Conservation (phyloP, 2,113 vertebrate genomes). For the Myotis davidii region DNA sequence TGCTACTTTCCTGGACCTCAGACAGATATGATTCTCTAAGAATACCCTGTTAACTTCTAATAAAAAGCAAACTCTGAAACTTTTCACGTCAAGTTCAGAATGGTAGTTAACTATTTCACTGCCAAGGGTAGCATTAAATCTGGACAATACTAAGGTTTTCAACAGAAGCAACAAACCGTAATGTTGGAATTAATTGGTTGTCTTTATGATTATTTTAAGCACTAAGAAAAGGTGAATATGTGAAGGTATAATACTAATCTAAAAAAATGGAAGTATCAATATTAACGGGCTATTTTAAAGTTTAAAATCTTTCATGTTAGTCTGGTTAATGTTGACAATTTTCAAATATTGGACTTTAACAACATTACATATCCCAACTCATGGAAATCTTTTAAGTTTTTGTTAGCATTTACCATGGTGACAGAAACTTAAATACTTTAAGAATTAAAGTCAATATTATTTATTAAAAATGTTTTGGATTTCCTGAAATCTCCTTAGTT, state of each 20-base stretch:
- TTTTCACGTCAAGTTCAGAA: not conserved
- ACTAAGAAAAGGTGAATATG: not conserved
- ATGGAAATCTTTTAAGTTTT: not conserved
- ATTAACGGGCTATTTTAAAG: not conserved
- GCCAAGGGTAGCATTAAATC: not conserved
- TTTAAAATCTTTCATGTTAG: not conserved
- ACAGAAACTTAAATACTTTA: slow-evolving; percentile 4
- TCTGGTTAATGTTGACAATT: not conserved
- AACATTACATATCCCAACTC: not conserved
- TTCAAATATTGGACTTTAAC: not conserved
- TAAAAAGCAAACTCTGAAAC: not conserved
- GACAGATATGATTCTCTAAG: not conserved
- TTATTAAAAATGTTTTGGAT: not conserved
- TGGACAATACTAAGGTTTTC: not conserved
- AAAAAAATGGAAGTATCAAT: not conserved
- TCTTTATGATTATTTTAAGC: not conserved
- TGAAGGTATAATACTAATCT: not conserved
- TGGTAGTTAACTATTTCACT: not conserved
- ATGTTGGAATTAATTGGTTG: not conserved
- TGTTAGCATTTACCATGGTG: not conserved
- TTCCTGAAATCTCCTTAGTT: not conserved
- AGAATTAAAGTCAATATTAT: not conserved
- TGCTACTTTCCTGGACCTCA: not conserved
- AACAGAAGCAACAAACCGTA: not conserved
- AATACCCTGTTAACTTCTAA: not conserved